Evolutionary conservation across 2,888 invertebrate genomes (phyloP).

Genomic region (Tiliacea aurago): DNA sequence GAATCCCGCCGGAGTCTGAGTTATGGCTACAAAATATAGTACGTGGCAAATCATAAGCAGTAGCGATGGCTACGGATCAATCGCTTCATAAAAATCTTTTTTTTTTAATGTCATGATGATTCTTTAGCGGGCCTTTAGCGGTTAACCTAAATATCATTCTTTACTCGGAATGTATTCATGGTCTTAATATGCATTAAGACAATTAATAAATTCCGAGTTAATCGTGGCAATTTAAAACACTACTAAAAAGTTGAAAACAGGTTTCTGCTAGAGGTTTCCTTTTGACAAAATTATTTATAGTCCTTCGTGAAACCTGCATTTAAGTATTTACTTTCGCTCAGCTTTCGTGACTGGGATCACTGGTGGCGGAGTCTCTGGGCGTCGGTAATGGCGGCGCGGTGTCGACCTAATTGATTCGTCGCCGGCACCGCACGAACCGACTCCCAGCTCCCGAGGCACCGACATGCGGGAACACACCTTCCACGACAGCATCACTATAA

Average conservation of each 20-base stretch:
- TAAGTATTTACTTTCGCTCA: slow-evolving; percentile 32
- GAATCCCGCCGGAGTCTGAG: slow-evolving; percentile 65
- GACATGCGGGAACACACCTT: slow-evolving; percentile 29
- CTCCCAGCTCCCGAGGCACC: slow-evolving; percentile 26
- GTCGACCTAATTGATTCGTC: slow-evolving; percentile 77
- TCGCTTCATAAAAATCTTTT: not conserved
- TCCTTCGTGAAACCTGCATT: not conserved
- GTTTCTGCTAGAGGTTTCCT: no score
- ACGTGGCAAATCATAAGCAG: slow-evolving; percentile 26
- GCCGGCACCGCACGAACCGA: slow-evolving; percentile 24
- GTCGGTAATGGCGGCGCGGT: slow-evolving; percentile 68
- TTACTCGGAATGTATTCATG: not conserved
- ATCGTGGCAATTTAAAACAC: no score
- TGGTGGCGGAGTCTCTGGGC: slow-evolving; percentile 56
- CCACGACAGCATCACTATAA: slow-evolving; percentile 20
- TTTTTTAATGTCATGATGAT: not conserved
- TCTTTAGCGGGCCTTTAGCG: no score
- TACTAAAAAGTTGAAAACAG: not conserved
- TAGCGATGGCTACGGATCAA: not conserved
- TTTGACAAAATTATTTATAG: no score
- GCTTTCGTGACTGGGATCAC: slow-evolving; percentile 32
- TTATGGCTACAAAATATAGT: slow-evolving; percentile 55
- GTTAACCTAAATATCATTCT: not conserved
- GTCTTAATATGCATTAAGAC: no score
- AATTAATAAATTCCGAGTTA: no score